These are phyloP conservation scores for Macaca nemestrina DNA, from an alignment of 2,113 vertebrate species.

Conservation along the genomic window DNA sequence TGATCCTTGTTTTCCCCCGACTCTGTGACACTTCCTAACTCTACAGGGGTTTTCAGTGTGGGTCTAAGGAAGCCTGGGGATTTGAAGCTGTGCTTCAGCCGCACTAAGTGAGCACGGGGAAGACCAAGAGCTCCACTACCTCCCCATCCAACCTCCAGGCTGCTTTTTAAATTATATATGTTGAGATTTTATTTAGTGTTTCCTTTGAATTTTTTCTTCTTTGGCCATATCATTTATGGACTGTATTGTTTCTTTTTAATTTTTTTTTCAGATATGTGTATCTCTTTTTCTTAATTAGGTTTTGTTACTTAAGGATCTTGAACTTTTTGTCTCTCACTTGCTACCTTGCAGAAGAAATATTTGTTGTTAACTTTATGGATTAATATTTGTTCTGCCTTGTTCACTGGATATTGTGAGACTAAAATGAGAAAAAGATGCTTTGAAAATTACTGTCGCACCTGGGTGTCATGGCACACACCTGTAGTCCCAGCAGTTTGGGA, in stretches of 20 bases:
- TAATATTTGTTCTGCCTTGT: background rate
- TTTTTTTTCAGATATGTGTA: background rate
- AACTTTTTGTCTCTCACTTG: background rate
- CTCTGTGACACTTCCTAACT: background rate
- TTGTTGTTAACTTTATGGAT: slow-evolving; percentile 36
- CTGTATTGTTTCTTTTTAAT: background rate
- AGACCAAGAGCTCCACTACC: background rate
- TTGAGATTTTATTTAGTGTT: background rate
- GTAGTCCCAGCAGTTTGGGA: too few species aligned
- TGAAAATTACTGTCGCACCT: background rate
- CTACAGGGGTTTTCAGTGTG: background rate
- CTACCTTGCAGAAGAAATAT: slow-evolving; percentile 4
- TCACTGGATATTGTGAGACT: background rate
- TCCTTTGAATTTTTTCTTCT: slow-evolving; percentile 1
- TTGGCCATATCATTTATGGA: background rate
- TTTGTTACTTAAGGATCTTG: slow-evolving; percentile 16
- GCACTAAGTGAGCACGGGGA: background rate
- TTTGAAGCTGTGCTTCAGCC: background rate
- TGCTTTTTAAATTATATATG: background rate
- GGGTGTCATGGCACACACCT: too few species aligned
- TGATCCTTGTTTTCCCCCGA: background rate
- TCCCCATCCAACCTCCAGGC: background rate
- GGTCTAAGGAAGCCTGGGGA: background rate
- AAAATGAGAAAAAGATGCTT: slow-evolving; percentile 19
- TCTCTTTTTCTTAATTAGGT: background rate